Evolutionary conservation across 1,140 invertebrate genomes (phyloP), one percentile per base, ranked within the genome.

Genomic region (Cydia strobilella): DNA sequence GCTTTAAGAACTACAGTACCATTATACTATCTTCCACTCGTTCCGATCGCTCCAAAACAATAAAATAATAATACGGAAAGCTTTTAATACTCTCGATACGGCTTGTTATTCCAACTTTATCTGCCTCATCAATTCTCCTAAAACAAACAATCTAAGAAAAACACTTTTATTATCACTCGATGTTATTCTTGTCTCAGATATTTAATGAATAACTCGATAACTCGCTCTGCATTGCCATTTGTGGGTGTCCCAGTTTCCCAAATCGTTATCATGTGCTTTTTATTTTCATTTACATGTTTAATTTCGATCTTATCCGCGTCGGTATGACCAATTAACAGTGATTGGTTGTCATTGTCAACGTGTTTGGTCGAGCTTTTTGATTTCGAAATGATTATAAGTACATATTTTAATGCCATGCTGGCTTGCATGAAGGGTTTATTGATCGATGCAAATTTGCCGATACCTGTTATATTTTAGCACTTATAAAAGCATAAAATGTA

Each of bases 161-260:
- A 69, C 65, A 39, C 65, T 69, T 69, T 35, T 69, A 69, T 31
- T 35, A 69, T 42, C 15, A 69, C 13, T 66, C 31, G 18, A 39
- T 35, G 10, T 31, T n/a, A 18, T 69, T 69, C 65, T 66, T 35
- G 63, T 66, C 23, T 27, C 31, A 27, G 31, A 69, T 66, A 66
- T 39, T 69, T 69, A 69, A 69, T 42, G 31, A 69, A 69, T n/a
- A n/a, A 20, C 31, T 20, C 35, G 65, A 69, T 69, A 69, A 69
- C 65, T 69, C 31, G 65, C 31, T 35, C 31, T 39, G 65, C 20
- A 23, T 59, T 20, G 18, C 35, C 65, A 69, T 69, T 69, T 69
- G 65, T 18, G 31, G 65, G 65, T 69, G 65, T 42, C 65, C 65
- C 65, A 10, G 65, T 69, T 42, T 35, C 65, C 13, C 12, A 23